A percentile compares a stretch with the other conserved stretches of the same genome.
phyloP scores from a whole-genome alignment of 1,140 invertebrate genomes.

The Bombus consobrinus region DNA sequence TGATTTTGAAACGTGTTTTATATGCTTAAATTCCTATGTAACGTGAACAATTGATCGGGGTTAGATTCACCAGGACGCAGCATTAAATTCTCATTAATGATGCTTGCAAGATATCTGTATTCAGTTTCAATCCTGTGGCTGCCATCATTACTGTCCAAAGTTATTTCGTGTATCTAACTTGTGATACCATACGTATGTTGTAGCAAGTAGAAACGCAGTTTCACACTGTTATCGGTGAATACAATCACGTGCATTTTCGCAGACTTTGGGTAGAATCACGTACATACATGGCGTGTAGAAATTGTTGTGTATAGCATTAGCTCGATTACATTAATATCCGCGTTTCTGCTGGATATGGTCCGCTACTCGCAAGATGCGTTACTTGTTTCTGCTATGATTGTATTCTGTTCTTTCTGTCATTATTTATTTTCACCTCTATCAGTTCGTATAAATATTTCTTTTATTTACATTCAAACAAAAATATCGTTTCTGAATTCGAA shows the following conservation, averaged over 20 bases:
- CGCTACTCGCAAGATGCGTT: neutral
- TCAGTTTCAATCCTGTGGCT: slow-evolving; percentile 9
- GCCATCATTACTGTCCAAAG: neutral
- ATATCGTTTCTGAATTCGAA: neutral
- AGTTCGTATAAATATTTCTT: neutral
- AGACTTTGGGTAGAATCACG: slow-evolving; percentile 15
- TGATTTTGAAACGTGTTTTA: no score
- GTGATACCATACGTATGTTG: neutral
- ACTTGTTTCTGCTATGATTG: neutral
- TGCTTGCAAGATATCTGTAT: neutral
- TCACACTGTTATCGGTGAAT: slow-evolving; percentile 20
- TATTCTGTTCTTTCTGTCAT: neutral
- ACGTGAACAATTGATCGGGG: neutral
- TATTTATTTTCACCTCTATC: neutral
- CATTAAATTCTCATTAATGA: slow-evolving; percentile 10
- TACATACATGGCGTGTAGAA: neutral
- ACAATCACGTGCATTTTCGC: slow-evolving; percentile 6
- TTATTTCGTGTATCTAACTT: slow-evolving; percentile 30
- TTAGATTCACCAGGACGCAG: neutral
- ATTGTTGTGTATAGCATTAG: neutral
- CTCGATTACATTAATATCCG: neutral
- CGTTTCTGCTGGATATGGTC: neutral
- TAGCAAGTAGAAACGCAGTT: neutral
- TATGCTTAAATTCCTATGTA: neutral
- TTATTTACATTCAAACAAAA: neutral